Evolutionary conservation across 2,888 invertebrate genomes (phyloP), one percentile per base, ranked within the genome.

Genomic region (Pantelozetes paolii): DNA sequence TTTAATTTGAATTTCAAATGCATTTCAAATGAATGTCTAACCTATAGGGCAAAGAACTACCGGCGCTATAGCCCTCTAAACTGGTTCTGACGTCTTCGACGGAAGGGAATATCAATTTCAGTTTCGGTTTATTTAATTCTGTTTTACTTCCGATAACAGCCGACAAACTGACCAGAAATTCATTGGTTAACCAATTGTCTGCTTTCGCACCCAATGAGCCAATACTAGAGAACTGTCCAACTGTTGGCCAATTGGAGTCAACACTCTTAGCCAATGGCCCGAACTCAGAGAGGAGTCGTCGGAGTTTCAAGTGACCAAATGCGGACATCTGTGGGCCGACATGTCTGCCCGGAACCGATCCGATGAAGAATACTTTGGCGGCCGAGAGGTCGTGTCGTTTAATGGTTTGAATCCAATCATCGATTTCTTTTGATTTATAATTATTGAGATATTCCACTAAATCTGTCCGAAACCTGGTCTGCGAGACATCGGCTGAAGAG

Each of bases 171-270:
- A 70, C 74, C 64, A 75, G 76, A 69, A 77, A 79, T 75, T 77
- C 78, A 48, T 75, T 69, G 45, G 67, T 64, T 69, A 80, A 30
- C 79, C 79, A 79, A 28, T 79, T 83, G 80, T 77, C 85, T 30
- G 82, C 79, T 20, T 77, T 78, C 15, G 88, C 85, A 1, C 95
- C 95, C 71, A 92, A 86, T 76, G 89, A 90, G 30, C 96, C 97
- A 54, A 97, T 89, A 77, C 94, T 95, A 40, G 94, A 95, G 73
- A 92, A 90, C 83, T 97, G 96, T 0, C 90, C 90, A 2, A 94
- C 82, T 0, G 95, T 84, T 0, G 89, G 87, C 87, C 91, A 90
- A 0, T 87, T 85, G 1, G 81, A 80, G 0, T 85, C 79, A 0
- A 86, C 79, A 3, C 73, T 32, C 81, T 83, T 76, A 84, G 79